phyloP scores from a whole-genome alignment of 2,113 vertebrate genomes.

The Cyprinodon tularosa region DNA sequence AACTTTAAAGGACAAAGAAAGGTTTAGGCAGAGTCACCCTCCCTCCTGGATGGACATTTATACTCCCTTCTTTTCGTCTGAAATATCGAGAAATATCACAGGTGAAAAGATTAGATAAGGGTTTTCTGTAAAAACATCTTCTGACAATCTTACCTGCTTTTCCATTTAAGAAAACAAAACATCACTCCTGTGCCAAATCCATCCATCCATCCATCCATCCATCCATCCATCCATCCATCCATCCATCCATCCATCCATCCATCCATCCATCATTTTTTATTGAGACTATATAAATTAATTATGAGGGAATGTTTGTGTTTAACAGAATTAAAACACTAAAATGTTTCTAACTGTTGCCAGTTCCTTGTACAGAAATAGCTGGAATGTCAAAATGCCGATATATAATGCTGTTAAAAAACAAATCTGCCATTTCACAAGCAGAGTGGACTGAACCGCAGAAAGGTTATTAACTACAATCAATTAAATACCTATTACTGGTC shows the following conservation, averaged over 20 bases:
- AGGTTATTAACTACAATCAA: neutral
- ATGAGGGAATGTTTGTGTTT: no score
- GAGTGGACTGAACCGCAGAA: neutral
- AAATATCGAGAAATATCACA: conserved; percentile 9
- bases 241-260: no score
- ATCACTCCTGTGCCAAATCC: conserved; percentile 19
- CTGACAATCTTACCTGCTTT: conserved; percentile 35
- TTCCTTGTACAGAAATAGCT: neutral
- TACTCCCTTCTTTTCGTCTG: conserved; percentile 31
- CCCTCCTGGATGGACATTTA: conserved; percentile 39
- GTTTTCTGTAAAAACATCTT: conserved; percentile 37
- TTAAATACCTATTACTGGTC: neutral
- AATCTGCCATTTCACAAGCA: neutral
- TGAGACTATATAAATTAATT: no score
- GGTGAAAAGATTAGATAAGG: conserved; percentile 47
- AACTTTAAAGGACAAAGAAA: conserved; percentile 53
- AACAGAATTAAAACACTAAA: neutral
- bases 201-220: neutral
- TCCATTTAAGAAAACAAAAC: conserved; percentile 52
- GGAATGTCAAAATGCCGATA: neutral
- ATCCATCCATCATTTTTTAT: no score
- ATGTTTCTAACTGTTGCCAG: neutral
- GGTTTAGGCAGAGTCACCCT: conserved; percentile 33
- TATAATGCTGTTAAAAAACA: neutral
- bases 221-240: neutral